phyloP scores from a whole-genome alignment of 2,888 invertebrate genomes.

The Phaonia tiefii region DNA sequence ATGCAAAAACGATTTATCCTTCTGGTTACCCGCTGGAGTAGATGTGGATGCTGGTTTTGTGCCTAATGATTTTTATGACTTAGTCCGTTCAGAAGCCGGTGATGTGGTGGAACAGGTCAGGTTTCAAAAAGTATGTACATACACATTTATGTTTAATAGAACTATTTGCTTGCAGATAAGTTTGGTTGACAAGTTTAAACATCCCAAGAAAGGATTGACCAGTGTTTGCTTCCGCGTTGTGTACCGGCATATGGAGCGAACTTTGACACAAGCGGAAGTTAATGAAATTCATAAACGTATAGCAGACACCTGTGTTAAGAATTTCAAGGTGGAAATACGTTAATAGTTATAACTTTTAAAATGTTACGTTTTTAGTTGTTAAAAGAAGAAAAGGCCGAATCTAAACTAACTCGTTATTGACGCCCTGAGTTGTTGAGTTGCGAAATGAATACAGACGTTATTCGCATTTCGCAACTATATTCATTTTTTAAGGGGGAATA shows the following conservation, averaged over 20 bases:
- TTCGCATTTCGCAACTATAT: too few species aligned
- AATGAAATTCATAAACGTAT: conserved; percentile 91
- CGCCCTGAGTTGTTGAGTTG: too few species aligned
- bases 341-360: conserved; percentile 69
- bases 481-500: too few species aligned
- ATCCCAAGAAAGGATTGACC: conserved; percentile 90
- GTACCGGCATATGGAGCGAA: conserved; percentile 95
- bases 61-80: conserved; percentile 94
- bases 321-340: conserved; percentile 79
- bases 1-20: conserved; percentile 95
- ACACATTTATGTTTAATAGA: conserved; percentile 40
- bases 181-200: conserved; percentile 91
- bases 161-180: conserved; percentile 83
- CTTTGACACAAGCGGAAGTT: conserved; percentile 93
- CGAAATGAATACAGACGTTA: too few species aligned
- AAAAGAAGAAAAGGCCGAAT: too few species aligned
- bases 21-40: conserved; percentile 91
- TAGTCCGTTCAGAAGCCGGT: conserved; percentile 93
- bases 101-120: conserved; percentile 96
- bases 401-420: too few species aligned
- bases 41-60: conserved; percentile 83
- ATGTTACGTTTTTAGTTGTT: not conserved
- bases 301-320: conserved; percentile 82
- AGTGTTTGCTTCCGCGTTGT: conserved; percentile 96
- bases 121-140: conserved; percentile 1